These are phyloP conservation scores for Sciaenops ocellatus DNA, from an alignment of 2,797 vertebrate genomes.

Conservation along the genomic window DNA sequence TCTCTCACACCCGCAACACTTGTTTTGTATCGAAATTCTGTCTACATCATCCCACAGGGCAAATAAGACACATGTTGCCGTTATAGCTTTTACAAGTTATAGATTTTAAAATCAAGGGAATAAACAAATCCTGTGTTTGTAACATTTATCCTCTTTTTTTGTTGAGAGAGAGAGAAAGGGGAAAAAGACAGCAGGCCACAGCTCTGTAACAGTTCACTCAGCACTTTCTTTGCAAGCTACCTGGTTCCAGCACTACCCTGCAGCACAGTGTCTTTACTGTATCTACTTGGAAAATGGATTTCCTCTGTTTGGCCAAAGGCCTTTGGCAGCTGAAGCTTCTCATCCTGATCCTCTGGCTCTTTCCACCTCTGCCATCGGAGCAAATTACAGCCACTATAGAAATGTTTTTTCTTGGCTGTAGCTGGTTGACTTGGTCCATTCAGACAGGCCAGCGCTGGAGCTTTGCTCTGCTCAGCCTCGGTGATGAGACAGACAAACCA, in stretches of 20 bases:
- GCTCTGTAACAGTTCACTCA: constrained; percentile 43
- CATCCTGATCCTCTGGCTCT: constrained; percentile 65
- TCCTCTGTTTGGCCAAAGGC: constrained; percentile 72
- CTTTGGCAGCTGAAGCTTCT: constrained; percentile 67
- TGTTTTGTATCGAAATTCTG: constrained; percentile 29
- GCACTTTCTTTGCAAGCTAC: constrained; percentile 52
- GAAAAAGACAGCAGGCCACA: constrained; percentile 1
- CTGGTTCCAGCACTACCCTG: constrained; percentile 29
- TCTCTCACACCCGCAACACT: constrained; percentile 20
- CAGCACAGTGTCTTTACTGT: constrained; percentile 60
- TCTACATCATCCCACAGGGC: not conserved
- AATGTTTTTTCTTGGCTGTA: constrained; percentile 62
- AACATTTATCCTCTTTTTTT: not conserved
- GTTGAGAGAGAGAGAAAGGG: not conserved
- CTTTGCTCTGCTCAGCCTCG: constrained; percentile 53
- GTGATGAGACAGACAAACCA: constrained; percentile 59
- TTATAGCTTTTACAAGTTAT: not conserved
- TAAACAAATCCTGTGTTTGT: not conserved
- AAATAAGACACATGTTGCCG: constrained; percentile 23
- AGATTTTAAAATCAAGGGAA: not conserved
- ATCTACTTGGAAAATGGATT: constrained; percentile 72
- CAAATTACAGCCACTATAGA: constrained; percentile 72
- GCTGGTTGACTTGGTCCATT: constrained; percentile 68
- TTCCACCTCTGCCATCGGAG: constrained; percentile 70
- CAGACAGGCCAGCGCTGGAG: constrained; percentile 50